Conservation (phyloP, 2,888 invertebrate species). For the Uloborus plumipes region DNA sequence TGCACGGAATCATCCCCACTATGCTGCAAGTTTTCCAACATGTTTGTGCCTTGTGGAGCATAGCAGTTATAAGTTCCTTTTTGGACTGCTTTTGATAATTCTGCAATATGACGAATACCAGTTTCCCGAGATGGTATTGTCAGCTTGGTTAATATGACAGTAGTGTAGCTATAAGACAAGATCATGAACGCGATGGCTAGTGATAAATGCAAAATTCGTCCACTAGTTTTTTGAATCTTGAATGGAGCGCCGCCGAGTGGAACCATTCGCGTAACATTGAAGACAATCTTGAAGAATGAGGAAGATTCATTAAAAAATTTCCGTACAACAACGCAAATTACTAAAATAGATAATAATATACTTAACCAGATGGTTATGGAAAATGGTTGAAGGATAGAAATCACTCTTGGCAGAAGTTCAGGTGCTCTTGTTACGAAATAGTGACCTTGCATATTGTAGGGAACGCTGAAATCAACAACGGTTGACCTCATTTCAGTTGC, state of each 20-base stretch:
- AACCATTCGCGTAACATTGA: too few relatives aligned
- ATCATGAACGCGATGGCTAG: neutral
- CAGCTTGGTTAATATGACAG: conserved; percentile 14
- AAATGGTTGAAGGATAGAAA: conserved; percentile 14
- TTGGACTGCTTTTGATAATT: conserved; percentile 1
- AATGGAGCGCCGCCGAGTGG: too few relatives aligned
- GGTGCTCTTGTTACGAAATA: conserved; percentile 19
- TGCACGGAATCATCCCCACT: conserved; percentile 10
- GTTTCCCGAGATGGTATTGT: conserved; percentile 4
- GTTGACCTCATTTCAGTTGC: conserved; percentile 4
- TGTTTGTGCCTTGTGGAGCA: conserved; percentile 3
- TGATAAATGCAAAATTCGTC: too few relatives aligned
- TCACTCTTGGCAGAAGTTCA: neutral
- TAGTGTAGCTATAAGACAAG: conserved; percentile 10
- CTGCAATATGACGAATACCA: conserved; percentile 16
- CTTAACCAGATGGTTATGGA: neutral
- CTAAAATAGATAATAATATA: neutral
- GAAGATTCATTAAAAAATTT: too few relatives aligned
- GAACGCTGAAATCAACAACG: conserved; percentile 14
- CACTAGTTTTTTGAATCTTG: too few relatives aligned
- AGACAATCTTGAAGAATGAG: too few relatives aligned
- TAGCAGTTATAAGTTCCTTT: neutral
- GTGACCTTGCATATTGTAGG: conserved; percentile 24
- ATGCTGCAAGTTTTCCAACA: conserved; percentile 6
- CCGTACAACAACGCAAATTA: too few relatives aligned